A percentile compares a stretch with the other conserved stretches of the same genome.
These are phyloP conservation scores for Pseudomyrmex pallidus DNA, from an alignment of 1,140 invertebrate species.

Conservation along the genomic window DNA sequence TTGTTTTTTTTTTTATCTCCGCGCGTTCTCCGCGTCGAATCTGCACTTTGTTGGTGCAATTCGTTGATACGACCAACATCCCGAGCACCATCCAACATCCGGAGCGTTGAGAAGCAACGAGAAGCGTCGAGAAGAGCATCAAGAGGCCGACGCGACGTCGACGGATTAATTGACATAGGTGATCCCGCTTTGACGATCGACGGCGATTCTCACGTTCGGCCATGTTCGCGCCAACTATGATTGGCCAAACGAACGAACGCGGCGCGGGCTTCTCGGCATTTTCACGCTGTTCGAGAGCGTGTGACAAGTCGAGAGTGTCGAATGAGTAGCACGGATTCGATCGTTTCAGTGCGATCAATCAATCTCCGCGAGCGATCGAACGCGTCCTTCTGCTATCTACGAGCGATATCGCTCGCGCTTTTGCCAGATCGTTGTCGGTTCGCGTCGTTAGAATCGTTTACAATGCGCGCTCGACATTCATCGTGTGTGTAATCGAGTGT, in stretches of 20 bases:
- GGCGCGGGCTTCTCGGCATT: too few species aligned
- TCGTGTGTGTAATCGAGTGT: background rate
- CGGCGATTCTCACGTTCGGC: background rate
- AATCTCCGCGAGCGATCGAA: too few species aligned
- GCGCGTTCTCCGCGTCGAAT: background rate
- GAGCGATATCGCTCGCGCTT: too few species aligned
- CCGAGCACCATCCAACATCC: background rate
- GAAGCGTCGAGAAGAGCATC: too few species aligned
- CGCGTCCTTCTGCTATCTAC: too few species aligned
- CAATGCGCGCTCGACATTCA: background rate
- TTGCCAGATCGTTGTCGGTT: background rate
- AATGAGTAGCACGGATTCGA: too few species aligned
- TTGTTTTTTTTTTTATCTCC: too few species aligned
- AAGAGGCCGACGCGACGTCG: background rate
- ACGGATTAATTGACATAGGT: background rate
- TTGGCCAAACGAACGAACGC: background rate
- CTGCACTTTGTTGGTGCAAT: background rate
- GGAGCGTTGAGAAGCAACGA: background rate
- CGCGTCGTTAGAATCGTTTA: background rate
- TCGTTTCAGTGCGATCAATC: too few species aligned
- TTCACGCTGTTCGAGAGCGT: too few species aligned
- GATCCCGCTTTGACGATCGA: background rate
- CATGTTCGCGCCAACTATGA: background rate
- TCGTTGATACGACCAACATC: background rate
- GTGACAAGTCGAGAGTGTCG: too few species aligned